Percentiles rank a stretch among this genome's conserved stretches.
Evolutionary conservation across 2,888 invertebrate species (phyloP).

Genomic region (Cheiracanthium punctorium): DNA sequence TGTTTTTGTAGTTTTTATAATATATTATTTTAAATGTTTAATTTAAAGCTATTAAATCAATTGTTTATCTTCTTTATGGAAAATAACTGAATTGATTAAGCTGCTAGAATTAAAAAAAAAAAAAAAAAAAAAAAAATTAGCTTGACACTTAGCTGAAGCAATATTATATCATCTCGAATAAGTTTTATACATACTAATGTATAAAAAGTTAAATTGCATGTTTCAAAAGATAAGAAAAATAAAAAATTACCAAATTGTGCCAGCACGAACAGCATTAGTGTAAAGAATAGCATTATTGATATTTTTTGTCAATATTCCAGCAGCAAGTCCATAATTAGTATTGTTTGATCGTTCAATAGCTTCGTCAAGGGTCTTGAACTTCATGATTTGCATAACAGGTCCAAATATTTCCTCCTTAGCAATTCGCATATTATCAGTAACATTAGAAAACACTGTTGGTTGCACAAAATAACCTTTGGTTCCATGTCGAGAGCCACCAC

Average conservation of each 20-base stretch:
- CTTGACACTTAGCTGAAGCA: too few species aligned
- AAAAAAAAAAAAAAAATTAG: too few species aligned
- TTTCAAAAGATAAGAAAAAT: too few species aligned
- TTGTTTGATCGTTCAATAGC: constrained; percentile 88
- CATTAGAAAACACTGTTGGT: constrained; percentile 76
- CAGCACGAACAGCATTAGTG: constrained; percentile 82
- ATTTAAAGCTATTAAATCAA: too few species aligned
- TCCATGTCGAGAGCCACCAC: constrained; percentile 75
- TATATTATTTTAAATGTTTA: too few species aligned
- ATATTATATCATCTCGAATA: too few species aligned
- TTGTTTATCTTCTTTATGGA: too few species aligned
- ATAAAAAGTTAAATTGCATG: too few species aligned
- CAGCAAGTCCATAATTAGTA: constrained; percentile 87
- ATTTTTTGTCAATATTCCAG: constrained; percentile 88
- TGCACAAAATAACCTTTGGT: constrained; percentile 75
- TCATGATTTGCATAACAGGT: constrained; percentile 77
- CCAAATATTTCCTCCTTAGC: constrained; percentile 77
- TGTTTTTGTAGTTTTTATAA: too few species aligned
- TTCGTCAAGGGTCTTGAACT: constrained; percentile 80
- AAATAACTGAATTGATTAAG: too few species aligned
- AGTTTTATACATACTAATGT: too few species aligned
- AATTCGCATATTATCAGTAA: constrained; percentile 76
- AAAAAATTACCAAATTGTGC: constrained; percentile 71
- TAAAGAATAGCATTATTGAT: constrained; percentile 86
- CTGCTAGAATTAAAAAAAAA: too few species aligned